Evolutionary conservation across 2,797 vertebrate species (phyloP), one percentile per base, ranked within the genome.

Genomic region (Pseudopleuronectes americanus): DNA sequence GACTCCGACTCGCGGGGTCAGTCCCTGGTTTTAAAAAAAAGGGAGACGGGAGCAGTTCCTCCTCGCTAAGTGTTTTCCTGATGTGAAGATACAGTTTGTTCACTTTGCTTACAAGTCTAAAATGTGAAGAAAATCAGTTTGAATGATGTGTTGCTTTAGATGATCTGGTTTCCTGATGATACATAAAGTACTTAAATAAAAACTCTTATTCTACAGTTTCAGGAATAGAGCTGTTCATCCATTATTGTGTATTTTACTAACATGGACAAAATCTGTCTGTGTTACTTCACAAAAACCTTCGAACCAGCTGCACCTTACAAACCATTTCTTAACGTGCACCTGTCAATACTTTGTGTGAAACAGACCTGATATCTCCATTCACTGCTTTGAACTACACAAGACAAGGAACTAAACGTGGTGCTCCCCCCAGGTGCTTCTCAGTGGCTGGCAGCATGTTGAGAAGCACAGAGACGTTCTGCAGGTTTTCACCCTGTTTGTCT

Each of bases 241-340:
- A 57, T 36, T 43, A 4, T 52, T 53, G 26, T 58, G 36, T 64
- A 33, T n/a, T 69, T 69, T n/a, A 14, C 6, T 63, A 23, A 54
- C 33, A 8, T 3, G 21, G 48, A 28, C 3, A 63, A 66, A 67
- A 62, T 75, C 22, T 33, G 0, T n/a, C n/a, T 53, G 36, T 16
- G 41, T 45, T 45, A 31, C 64, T 45, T 73, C 55, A 56, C 58
- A 78, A 38, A 85, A 87, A 81, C 28, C 66, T 86, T 73, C 65
- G 48, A 57, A 21, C 59, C 81, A 87, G 63, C 79, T 84, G 81
- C 58, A 76, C 57, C 45, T 7, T 72, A 74, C 75, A 76, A 76
- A 41, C 65, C 56, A 41, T 59, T 77, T 63, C 75, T 76, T 77
- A 84, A 89, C 74, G 72, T 70, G 38, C 75, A 80, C 66, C 67